phyloP scores from a whole-genome alignment of 2,888 invertebrate species.

The Sisyra nigra region DNA sequence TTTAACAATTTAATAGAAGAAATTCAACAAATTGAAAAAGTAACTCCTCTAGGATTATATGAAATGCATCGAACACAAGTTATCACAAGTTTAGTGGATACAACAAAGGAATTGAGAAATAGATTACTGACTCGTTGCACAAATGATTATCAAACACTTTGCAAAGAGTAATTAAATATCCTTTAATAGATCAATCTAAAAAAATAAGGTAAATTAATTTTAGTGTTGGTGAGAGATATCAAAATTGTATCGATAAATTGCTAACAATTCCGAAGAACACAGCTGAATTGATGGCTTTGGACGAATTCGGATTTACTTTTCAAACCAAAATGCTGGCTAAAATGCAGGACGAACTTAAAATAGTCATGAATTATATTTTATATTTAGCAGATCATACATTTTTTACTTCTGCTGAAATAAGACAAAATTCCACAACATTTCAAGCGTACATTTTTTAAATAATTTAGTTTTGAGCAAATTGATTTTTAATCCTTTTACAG shows the following conservation, averaged over 20 bases:
- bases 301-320: constrained; percentile 47
- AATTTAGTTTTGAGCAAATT: neutral
- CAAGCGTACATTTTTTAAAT: constrained; percentile 43
- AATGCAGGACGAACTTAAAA: constrained; percentile 60
- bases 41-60: constrained; percentile 67
- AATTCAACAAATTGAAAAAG: constrained; percentile 44
- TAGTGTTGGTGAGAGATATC: constrained; percentile 73
- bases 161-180: constrained; percentile 40
- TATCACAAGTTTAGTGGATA: constrained; percentile 48
- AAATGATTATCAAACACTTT: constrained; percentile 60
- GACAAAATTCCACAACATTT: constrained; percentile 75
- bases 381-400: constrained; percentile 72
- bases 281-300: constrained; percentile 68
- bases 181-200: constrained; percentile 17
- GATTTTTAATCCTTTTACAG: constrained; percentile 20
- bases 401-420: constrained; percentile 71
- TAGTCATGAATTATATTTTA: constrained; percentile 53
- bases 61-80: constrained; percentile 68
- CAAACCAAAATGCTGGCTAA: constrained; percentile 51
- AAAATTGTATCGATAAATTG: constrained; percentile 59
- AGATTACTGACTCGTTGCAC: constrained; percentile 59
- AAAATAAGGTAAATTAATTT: constrained; percentile 3
- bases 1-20: constrained; percentile 44
- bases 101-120: constrained; percentile 51
- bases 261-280: constrained; percentile 70